These are phyloP conservation scores for Eolophus roseicapilla DNA, from an alignment of 2,113 vertebrate species.

Conservation along the genomic window DNA sequence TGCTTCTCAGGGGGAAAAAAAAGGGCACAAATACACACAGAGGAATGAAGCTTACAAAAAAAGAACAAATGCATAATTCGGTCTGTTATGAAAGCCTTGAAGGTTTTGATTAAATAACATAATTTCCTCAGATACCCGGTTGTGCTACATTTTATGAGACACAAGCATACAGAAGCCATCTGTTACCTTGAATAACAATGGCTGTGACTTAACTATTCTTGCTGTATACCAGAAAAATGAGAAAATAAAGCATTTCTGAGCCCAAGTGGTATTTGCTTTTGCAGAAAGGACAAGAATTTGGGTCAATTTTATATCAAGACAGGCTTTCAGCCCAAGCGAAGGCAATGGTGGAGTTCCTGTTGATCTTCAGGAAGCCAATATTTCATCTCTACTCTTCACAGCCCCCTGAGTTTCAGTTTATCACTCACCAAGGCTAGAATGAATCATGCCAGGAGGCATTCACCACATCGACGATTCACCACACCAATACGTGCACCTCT, in stretches of 20 bases:
- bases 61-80: background rate
- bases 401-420: background rate
- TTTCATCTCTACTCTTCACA: background rate
- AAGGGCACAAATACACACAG: background rate
- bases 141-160: background rate
- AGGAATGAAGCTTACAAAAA: background rate
- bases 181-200: background rate
- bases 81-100: background rate
- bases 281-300: background rate
- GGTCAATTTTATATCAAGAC: background rate
- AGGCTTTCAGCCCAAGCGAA: background rate
- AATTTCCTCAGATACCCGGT: background rate
- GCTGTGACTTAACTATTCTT: background rate
- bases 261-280: background rate
- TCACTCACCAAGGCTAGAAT: background rate
- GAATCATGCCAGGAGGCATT: background rate
- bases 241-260: background rate
- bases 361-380: background rate
- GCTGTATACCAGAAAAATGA: background rate
- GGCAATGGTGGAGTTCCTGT: background rate
- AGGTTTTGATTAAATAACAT: background rate
- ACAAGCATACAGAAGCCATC: background rate
- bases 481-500: too few relatives aligned
- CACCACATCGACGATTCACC: rapidly evolving
- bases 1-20: background rate